Base-by-base conservation (phyloP, 2,888 invertebrate genomes). In the Aplocera efformata region DNA sequence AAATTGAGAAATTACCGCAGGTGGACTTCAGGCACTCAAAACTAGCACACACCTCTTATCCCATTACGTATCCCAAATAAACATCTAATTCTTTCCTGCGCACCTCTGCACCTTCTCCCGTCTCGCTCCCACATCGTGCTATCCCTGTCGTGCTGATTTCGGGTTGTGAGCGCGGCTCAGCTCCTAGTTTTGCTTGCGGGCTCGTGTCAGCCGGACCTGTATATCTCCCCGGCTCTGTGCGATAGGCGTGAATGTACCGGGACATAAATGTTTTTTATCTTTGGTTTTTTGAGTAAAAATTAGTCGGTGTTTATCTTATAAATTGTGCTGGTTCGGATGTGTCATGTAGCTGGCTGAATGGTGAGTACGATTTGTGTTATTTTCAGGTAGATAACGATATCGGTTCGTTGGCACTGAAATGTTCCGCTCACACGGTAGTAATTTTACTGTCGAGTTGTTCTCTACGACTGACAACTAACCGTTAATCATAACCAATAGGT, bases 21-120 rank as follows among this genome's bases (percentile, higher is more conserved):
- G 56, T 56, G 51, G 42, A 31, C 47, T 52, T 40, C 42, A 40
- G 32, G 62, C 62, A 69, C 73, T 72, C 61, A 63, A 70, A 73
- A 72, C 70, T 72, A 69, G 63, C 75, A 70, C 70, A 67, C 72
- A 67, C 30, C 72, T 71, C 72, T 81, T 79, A 80, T 81, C 82
- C 77, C 67, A 76, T 79, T 79, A 79, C 81, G 73, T 72, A 77
- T 71, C 72, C 79, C 78, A 79, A 80, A 86, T 83, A 85, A 84
- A 85, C 88, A 84, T 84, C 81, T 79, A 82, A 83, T 84, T 82
- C 80, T 83, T 83, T 81, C 77, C 75, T 83, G 84, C 86, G 84
- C 85, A 85, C 82, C 86, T 86, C 82, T 79, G 81, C 81, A 79
- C 76, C 72, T 63, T 63, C 44, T 24, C 54, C 51, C 39, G 47